phyloP scores from a whole-genome alignment of 1,140 invertebrate genomes.

The Drosophila rufa region DNA sequence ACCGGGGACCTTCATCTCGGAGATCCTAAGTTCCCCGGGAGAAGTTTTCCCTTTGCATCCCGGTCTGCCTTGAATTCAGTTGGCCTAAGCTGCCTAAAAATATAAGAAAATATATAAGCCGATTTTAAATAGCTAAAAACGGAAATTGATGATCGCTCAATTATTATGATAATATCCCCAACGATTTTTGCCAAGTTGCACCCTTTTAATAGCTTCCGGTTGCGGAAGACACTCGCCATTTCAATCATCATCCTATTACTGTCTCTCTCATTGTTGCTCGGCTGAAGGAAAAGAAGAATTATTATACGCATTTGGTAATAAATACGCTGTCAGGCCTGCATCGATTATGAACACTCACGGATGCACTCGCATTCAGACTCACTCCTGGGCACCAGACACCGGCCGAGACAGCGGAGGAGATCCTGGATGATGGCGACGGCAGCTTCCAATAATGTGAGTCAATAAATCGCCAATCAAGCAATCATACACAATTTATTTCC shows the following conservation, averaged over 20 bases:
- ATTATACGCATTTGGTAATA: slow-evolving; percentile 76
- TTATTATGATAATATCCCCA: background rate
- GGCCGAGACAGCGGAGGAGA: background rate
- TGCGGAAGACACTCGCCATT: slow-evolving; percentile 53
- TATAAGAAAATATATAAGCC: too few species aligned
- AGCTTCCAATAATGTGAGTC: slow-evolving; percentile 84
- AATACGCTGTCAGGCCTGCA: slow-evolving; percentile 78
- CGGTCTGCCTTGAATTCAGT: too few species aligned
- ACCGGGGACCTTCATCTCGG: too few species aligned
- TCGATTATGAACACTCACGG: slow-evolving; percentile 80
- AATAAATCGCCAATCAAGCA: slow-evolving; percentile 85
- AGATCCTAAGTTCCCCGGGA: too few species aligned
- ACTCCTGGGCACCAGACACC: slow-evolving; percentile 6
- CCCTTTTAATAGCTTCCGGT: slow-evolving; percentile 73
- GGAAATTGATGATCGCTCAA: slow-evolving; percentile 3
- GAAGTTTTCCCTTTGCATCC: too few species aligned
- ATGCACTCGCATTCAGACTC: slow-evolving; percentile 63
- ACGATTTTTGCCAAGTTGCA: slow-evolving; percentile 5
- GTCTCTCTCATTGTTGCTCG: slow-evolving; percentile 12
- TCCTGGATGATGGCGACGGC: slow-evolving; percentile 54
- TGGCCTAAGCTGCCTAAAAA: too few species aligned
- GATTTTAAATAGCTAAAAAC: background rate
- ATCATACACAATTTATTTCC: slow-evolving; percentile 85
- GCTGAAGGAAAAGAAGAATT: slow-evolving; percentile 40
- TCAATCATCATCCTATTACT: slow-evolving; percentile 65